Conservation (phyloP, 2,888 invertebrate genomes). For the Aphodius granarius region DNA sequence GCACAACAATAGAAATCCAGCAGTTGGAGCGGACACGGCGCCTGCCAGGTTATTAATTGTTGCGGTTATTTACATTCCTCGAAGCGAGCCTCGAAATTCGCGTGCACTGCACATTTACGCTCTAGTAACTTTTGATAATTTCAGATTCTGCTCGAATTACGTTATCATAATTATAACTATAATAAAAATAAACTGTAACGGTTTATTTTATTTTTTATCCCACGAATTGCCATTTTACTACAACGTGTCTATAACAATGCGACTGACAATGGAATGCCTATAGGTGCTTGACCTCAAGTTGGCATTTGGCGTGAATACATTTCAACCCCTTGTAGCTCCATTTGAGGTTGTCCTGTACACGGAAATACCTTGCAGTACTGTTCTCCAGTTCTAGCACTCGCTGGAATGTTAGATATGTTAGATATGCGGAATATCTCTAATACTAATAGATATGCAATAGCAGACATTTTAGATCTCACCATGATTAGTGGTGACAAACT, state of each 20-base stretch:
- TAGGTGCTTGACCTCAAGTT: too few relatives aligned
- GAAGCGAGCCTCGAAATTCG: neutral
- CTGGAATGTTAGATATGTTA: neutral
- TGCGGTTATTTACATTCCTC: slow-evolving; percentile 10
- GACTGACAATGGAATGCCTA: too few relatives aligned
- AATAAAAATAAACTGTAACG: too few relatives aligned
- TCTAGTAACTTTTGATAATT: neutral
- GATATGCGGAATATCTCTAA: too few relatives aligned
- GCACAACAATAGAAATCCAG: slow-evolving; percentile 7
- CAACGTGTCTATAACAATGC: too few relatives aligned
- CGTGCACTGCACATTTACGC: neutral
- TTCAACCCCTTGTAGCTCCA: neutral
- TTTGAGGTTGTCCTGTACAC: neutral
- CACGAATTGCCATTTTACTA: too few relatives aligned
- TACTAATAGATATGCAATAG: too few relatives aligned
- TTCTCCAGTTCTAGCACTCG: neutral
- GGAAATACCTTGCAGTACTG: neutral
- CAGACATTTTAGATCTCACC: too few relatives aligned
- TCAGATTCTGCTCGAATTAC: neutral
- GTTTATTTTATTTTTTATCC: too few relatives aligned
- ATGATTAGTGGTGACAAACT: too few relatives aligned
- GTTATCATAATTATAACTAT: neutral
- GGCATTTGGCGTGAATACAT: neutral
- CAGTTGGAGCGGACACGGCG: slow-evolving; percentile 3
- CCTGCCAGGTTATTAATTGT: neutral